Base-by-base conservation (phyloP, 2,113 vertebrate genomes). In the Noturus placidus region DNA sequence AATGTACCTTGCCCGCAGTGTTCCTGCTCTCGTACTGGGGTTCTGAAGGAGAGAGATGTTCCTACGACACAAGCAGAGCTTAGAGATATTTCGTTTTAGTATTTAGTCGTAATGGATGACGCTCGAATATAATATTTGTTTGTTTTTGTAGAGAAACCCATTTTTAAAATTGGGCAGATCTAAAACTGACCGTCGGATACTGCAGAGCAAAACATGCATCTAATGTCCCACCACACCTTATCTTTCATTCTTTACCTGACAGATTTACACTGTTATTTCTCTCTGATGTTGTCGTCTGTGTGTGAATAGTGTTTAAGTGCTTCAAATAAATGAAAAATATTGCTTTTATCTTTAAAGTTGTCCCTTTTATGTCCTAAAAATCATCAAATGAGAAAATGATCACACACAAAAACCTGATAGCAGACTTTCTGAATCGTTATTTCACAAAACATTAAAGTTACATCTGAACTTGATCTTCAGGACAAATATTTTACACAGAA, bases 261-360 rank as follows among this genome's bases (percentile, higher is more conserved):
- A 5, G 17, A 70, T 22, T 19, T 27, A 30, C 14, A 19, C 17
- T 46, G 42, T 52, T 3, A 46, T 61, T n/a, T 61, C 11, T 46
- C 59, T 65, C 46, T 22, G 61, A 22, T 50, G 27, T 46, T 50
- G 65, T 33, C 30, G 30, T 4, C 17, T 57, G 20, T 82, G 67
- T 87, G 69, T 87, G 38, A 82, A 63, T 52, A 59, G n/a, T 59
- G 65, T 82, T 42, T 42, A 13, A 80, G n/a, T 65, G 30, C 27
- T 30, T 52, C 19, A 82, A 87, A 82, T 72, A 72, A 87, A 87
- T 25, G 9, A 59, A 57, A 67, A 79, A 19, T 69, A 30, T 57
- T 80, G 52, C 79, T 87, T 61, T 50, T 38, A 57, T 72, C 35
- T 50, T 46, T 52, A n/a, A 67, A 85, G 83, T 87, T 85, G 61